Base-by-base conservation (phyloP, 64 coral and sea anemone species). In the Stichodactyla helianthus region DNA sequence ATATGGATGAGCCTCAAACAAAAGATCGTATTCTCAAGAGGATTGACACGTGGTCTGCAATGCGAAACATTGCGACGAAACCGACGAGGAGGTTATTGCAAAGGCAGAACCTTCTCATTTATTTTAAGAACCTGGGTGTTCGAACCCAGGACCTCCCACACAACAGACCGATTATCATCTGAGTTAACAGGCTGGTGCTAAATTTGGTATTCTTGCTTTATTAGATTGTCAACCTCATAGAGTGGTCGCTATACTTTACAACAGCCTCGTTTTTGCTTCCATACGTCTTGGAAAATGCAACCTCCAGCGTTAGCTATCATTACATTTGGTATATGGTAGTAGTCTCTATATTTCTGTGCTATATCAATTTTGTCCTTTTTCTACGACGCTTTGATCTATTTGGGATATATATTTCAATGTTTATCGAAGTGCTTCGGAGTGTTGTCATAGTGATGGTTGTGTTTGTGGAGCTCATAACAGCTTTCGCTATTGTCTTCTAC, bases 351-450 rank as follows among this genome's bases (percentile, higher is more conserved):
- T 91, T 91, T 79, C 58, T 91, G 7, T 91, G 93, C 68, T 91
- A 91, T 55, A 86, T 81, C 25, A 95, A 95, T 61, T 84, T 95
- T 23, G 84, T 95, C 27, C 77, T 95, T 50, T 95, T 95, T 71
- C 87, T 95, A 10, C 71, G 93, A 70, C 87, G 93, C 54, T 95
- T 83, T 20, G 52, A 67, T 15, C 6, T 89, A 52, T 88, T 91
- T 51, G 93, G 93, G 2, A 78, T 90, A 13, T 94, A 94, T 56
- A 90, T 94, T 25, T 70, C 93, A 10, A 94, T 94, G 93, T 94
- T 91, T 88, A 7, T 91, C 19, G 93, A 91, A 78, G 93, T 94
- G n/a, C 53, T 87, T 53, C 89, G 89, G 16, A 94, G 88, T 20
- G 70, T 94, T 50, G 28, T 94, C 19, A 78, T 64, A 80, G 93